Conservation (phyloP, 2,113 vertebrate genomes). For the Gasterosteus aculeatus region DNA sequence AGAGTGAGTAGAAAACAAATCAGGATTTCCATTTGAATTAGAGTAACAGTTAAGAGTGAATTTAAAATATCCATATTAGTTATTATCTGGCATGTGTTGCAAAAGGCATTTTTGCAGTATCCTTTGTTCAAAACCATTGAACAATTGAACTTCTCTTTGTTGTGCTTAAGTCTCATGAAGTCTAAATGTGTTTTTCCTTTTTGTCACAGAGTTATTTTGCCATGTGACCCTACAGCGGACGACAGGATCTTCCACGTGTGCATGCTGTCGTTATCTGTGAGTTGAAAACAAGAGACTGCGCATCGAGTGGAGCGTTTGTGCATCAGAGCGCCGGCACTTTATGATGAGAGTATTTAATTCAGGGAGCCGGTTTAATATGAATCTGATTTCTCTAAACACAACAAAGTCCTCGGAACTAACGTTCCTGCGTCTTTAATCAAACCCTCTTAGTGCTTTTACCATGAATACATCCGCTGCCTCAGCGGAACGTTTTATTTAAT, state of each 20-base stretch:
- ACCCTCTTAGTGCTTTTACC: background rate
- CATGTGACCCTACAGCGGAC: slow-evolving; percentile 72
- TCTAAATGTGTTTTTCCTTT: background rate
- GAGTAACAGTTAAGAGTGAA: background rate
- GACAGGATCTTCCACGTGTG: slow-evolving; percentile 71
- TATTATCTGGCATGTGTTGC: background rate
- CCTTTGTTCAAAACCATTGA: too few relatives aligned
- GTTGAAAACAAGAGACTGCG: background rate
- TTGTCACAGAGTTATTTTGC: slow-evolving; percentile 68
- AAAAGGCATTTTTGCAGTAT: background rate
- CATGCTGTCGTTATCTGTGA: slow-evolving; percentile 72
- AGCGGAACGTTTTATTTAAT: background rate
- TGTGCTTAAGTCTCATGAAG: too few relatives aligned
- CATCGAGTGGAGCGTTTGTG: background rate
- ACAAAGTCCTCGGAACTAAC: background rate
- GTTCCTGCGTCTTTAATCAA: background rate
- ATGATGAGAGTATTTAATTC: too few relatives aligned
- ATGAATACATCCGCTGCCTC: background rate
- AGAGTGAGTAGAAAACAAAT: slow-evolving; percentile 69
- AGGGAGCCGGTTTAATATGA: too few relatives aligned
- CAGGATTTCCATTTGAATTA: background rate
- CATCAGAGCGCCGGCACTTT: background rate
- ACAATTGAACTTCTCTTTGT: too few relatives aligned
- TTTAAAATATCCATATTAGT: background rate
- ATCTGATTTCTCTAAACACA: background rate